These are phyloP conservation scores for Acrobasis suavella DNA, from an alignment of 2,888 invertebrate species.

Conservation along the genomic window DNA sequence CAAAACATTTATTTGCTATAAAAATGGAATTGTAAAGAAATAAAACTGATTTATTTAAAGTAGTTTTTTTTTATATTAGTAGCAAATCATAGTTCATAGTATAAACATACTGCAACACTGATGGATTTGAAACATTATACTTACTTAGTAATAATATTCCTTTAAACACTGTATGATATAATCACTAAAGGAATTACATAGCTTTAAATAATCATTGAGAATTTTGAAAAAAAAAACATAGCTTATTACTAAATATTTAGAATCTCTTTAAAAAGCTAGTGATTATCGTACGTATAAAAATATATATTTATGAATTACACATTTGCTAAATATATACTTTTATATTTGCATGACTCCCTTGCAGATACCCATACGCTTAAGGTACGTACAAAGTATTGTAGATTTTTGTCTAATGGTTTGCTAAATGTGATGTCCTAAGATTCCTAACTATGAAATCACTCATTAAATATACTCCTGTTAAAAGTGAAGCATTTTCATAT, in stretches of 20 bases:
- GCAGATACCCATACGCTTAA: constrained; percentile 61
- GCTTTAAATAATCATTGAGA: constrained; percentile 47
- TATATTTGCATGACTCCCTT: constrained; percentile 37
- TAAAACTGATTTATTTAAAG: constrained; percentile 42
- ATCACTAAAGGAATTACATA: constrained; percentile 53
- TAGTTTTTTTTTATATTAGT: constrained; percentile 53
- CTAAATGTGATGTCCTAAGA: constrained; percentile 45
- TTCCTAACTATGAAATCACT: constrained; percentile 31
- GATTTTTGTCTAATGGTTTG: constrained; percentile 42
- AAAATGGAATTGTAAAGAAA: constrained; percentile 60
- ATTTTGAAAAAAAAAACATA: constrained; percentile 30
- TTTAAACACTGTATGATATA: constrained; percentile 48
- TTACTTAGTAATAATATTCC: constrained; percentile 49
- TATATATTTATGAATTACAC: constrained; percentile 27
- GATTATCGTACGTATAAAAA: constrained; percentile 29
- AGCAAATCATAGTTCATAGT: constrained; percentile 54
- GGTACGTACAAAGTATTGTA: constrained; percentile 59
- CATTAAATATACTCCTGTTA: constrained; percentile 3
- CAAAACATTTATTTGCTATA: constrained; percentile 42
- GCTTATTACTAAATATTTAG: constrained; percentile 34
- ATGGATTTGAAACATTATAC: constrained; percentile 72
- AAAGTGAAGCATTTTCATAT: constrained; percentile 7
- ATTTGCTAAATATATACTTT: constrained; percentile 28
- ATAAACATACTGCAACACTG: constrained; percentile 73
- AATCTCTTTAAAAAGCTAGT: constrained; percentile 24